Percentiles rank a stretch among this genome's conserved stretches.
Conservation (phyloP, 2,797 vertebrate genomes). For the Pangasius larnaudii region DNA sequence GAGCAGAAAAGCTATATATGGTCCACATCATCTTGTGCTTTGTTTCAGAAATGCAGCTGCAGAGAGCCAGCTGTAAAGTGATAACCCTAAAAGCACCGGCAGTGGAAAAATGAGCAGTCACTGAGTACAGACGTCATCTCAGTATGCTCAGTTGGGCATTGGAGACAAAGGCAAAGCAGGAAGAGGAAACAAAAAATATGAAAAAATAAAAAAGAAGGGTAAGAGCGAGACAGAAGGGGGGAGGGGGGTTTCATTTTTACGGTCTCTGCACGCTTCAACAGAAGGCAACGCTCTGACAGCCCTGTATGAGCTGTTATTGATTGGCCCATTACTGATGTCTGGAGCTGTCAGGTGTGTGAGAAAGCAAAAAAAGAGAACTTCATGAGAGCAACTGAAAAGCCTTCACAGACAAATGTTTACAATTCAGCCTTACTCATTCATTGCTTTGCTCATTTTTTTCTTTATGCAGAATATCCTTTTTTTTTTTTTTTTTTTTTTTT, state of each 20-base stretch:
- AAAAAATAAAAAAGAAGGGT: neutral
- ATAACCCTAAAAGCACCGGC: neutral
- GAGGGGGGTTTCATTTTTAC: neutral
- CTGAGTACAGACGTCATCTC: constrained; percentile 14
- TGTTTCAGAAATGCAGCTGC: neutral
- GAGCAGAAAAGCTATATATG: neutral
- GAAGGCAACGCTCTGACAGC: constrained; percentile 12
- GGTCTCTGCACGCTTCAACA: constrained; percentile 23
- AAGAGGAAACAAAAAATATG: neutral
- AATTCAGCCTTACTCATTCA: neutral
- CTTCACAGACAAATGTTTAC: neutral
- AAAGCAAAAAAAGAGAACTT: neutral
- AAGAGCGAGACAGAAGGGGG: neutral
- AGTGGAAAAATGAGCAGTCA: constrained; percentile 29
- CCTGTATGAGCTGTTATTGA: constrained; percentile 39
- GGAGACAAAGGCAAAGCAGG: constrained; percentile 21
- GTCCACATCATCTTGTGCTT: neutral
- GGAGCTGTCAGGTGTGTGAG: constrained; percentile 24
- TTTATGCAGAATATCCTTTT: neutral
- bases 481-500: neutral
- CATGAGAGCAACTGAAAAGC: neutral
- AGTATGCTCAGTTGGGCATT: constrained; percentile 4
- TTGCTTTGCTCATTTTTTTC: neutral
- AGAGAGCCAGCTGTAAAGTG: constrained; percentile 7
- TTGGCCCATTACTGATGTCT: constrained; percentile 36